Base-by-base conservation (phyloP, 2,797 vertebrate species). In the Hemibagrus guttatus region DNA sequence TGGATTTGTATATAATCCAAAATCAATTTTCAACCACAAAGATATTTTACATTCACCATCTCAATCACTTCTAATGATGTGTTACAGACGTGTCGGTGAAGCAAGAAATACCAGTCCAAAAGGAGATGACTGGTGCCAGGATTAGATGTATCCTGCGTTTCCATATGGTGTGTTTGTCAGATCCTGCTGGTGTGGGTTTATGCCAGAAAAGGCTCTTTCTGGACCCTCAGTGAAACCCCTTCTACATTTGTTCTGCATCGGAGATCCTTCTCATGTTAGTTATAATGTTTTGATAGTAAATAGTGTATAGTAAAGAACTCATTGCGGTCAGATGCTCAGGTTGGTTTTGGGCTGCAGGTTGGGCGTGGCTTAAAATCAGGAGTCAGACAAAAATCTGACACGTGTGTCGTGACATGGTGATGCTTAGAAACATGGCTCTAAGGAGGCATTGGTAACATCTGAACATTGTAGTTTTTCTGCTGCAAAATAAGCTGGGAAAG, bases 151-250 rank as follows among this genome's bases (percentile, higher is more conserved):
- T 68, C 46, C 46, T 68, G 46, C 4, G 6, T 31, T 83, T 68
- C 42, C 63, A 68, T 83, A 69, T 54, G 63, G 63, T 68, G 63
- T 14, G 42, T 39, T 68, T 68, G n/a, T 54, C 46, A 83, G 28
- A 83, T 68, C 49, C 81, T 66, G 46, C 46, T 82, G 63, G 46
- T 68, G n/a, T 11, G 7, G 42, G 6, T 68, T 82, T 21, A 1
- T 64, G 59, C 59, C 79, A 81, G 26, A 49, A 81, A 66, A 46
- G 35, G n/a, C 46, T 52, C n/a, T 28, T 1, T 21, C 26, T 66
- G 61, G 26, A 52, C 17, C 61, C 9, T 66, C 26, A 81, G 13
- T 21, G 52, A 66, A 81, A 81, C 7, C 26, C 14, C 26, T 28
- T 28, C 26, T 1, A 64, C 17, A 17, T 63, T 49, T 63, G 39